Base-by-base conservation (phyloP, 2,797 vertebrate species). In the Heterohyrax brucei region DNA sequence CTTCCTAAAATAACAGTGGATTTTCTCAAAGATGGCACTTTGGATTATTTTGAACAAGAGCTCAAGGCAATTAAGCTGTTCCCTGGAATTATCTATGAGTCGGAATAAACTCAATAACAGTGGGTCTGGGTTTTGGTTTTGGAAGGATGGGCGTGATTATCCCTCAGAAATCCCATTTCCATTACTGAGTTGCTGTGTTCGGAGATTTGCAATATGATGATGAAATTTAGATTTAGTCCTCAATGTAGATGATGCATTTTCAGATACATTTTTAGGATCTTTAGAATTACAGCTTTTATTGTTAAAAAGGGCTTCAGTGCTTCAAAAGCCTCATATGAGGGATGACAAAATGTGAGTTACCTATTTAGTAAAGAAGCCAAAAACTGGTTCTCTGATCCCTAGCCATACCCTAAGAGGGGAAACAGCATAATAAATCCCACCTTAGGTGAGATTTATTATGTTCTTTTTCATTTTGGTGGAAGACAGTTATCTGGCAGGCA, bases 381-480 rank as follows among this genome's bases (percentile, higher is more conserved):
- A 94, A 84, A 28, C 48, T 24, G 1, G 12, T 78, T 80, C 30
- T 66, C 92, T 77, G 82, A 16, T 16, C n/a, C 56, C 62, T 26
- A 62, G 1, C 85, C 46, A 39, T 22, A 9, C 59, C 56, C 13
- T 75, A 13, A 73, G 26, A 19, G 21, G 19, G 33, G 70, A n/a
- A 56, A 33, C 66, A n/a, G 66, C 30, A 14, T 70, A 70, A 14
- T 70, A 70, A 39, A 33, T 39, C 68, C 53, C 30, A 68, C 10
- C 56, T 48, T 33, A 26, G 46, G 24, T 84, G 48, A 66, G 66
- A 68, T 77, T 62, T 77, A 82, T 53, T 73, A 18, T 70, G 5
- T 64, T 44, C 8, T 64, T 95, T 95, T 95, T 96, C 64, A 78
- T 94, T 73, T 61, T 70, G 28, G 53, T 89, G 48, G 66, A 59